phyloP scores from a whole-genome alignment of 2,113 vertebrate species.

The Triplophysa dalaica region DNA sequence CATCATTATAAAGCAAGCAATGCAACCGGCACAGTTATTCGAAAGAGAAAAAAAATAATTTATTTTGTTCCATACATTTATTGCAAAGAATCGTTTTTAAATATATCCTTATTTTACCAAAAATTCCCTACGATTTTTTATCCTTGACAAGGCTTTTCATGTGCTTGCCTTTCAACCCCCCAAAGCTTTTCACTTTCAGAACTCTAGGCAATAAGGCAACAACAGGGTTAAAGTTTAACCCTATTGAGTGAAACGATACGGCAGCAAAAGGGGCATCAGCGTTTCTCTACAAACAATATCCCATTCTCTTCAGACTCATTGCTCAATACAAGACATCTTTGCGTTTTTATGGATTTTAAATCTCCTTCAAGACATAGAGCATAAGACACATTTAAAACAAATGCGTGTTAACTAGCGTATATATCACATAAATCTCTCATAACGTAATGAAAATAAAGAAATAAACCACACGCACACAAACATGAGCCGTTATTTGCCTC shows the following conservation, averaged over 20 bases:
- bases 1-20: too few relatives aligned
- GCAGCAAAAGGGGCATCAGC: constrained; percentile 74
- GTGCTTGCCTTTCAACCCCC: neutral
- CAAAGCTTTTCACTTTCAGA: constrained; percentile 64
- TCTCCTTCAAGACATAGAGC: neutral
- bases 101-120: neutral
- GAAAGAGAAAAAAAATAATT: too few relatives aligned
- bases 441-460: neutral
- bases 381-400: too few relatives aligned
- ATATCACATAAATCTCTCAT: neutral
- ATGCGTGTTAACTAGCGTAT: neutral
- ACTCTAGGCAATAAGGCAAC: constrained; percentile 66
- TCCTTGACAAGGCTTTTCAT: constrained; percentile 10
- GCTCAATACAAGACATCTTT: neutral
- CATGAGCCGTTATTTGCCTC: neutral
- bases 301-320: constrained; percentile 68
- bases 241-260: constrained; percentile 82
- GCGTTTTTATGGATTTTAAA: neutral
- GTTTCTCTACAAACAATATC: constrained; percentile 70
- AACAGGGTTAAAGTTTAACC: constrained; percentile 96
- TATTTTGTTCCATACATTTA: too few relatives aligned
- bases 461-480: neutral
- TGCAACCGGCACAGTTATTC: too few relatives aligned
- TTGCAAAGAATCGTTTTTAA: neutral
- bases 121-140: neutral